Percentiles rank a stretch among this genome's conserved stretches.
phyloP scores from a whole-genome alignment of 2,888 invertebrate genomes.

The Leucozona laternaria region DNA sequence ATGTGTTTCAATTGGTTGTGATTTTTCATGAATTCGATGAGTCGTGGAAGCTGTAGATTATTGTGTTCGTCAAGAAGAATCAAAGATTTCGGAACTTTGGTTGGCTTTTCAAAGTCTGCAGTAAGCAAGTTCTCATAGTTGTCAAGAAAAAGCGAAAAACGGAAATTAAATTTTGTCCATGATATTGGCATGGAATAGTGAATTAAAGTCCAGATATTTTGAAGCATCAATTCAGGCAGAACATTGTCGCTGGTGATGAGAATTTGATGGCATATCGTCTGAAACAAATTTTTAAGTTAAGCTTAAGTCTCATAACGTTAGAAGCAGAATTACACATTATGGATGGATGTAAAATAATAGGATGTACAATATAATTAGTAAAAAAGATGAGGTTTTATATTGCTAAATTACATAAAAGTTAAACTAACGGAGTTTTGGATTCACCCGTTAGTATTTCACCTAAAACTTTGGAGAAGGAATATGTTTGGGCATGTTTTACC shows the following conservation, averaged over 20 bases:
- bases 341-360: no score
- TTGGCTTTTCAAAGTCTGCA: constrained; percentile 64
- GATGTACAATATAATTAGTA: no score
- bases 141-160: constrained; percentile 88
- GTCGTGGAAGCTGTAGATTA: constrained; percentile 86
- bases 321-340: no score
- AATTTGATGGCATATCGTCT: constrained; percentile 79
- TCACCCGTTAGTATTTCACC: no score
- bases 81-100: constrained; percentile 80
- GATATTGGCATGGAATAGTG: constrained; percentile 89
- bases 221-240: constrained; percentile 86
- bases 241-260: constrained; percentile 89
- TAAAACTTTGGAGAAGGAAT: no score
- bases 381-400: no score
- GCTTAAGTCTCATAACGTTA: no score
- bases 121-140: constrained; percentile 84
- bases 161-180: constrained; percentile 88
- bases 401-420: no score
- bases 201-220: constrained; percentile 87
- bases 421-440: no score
- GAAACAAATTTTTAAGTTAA: constrained; percentile 27
- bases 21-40: constrained; percentile 85
- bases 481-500: no score
- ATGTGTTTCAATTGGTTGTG: constrained; percentile 78
- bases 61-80: constrained; percentile 87